A percentile compares a stretch with the other conserved stretches of the same genome.
These are phyloP conservation scores for Pararge aegeria DNA, from an alignment of 1,140 invertebrate genomes.

Conservation along the genomic window DNA sequence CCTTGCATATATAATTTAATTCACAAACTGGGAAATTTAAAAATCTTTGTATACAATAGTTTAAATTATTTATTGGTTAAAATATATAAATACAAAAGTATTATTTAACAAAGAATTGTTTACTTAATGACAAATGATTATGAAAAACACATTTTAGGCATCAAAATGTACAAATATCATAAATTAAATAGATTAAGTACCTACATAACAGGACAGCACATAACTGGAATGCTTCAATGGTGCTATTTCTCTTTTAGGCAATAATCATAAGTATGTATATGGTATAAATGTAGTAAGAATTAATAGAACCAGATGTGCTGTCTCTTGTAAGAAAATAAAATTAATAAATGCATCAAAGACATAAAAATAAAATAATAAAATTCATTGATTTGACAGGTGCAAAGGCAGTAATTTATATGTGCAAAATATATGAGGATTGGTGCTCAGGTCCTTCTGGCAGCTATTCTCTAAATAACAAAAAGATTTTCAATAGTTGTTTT, in stretches of 20 bases:
- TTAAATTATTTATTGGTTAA: slow-evolving; percentile 36
- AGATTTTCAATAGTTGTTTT: too few relatives aligned
- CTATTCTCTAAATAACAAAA: too few relatives aligned
- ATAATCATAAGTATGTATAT: slow-evolving; percentile 21
- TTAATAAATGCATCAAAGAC: slow-evolving; percentile 58
- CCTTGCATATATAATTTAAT: slow-evolving; percentile 16
- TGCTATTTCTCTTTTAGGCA: slow-evolving; percentile 27
- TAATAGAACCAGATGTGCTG: slow-evolving; percentile 48
- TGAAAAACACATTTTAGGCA: slow-evolving; percentile 55
- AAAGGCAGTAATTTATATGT: too few relatives aligned
- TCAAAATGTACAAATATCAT: slow-evolving; percentile 68
- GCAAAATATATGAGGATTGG: too few relatives aligned
- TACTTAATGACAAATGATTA: slow-evolving; percentile 42
- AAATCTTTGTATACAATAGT: slow-evolving; percentile 14
- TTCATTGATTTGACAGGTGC: not conserved
- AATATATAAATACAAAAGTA: slow-evolving; percentile 63
- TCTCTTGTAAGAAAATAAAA: slow-evolving; percentile 46
- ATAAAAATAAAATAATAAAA: not conserved
- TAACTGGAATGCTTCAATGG: slow-evolving; percentile 65
- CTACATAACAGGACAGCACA: slow-evolving; percentile 67
- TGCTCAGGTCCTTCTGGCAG: too few relatives aligned
- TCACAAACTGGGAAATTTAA: slow-evolving; percentile 9
- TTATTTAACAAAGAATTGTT: slow-evolving; percentile 59
- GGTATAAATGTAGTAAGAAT: slow-evolving; percentile 12
- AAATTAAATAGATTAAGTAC: slow-evolving; percentile 64